Evolutionary conservation across 2,888 invertebrate genomes (phyloP), one percentile per base, ranked within the genome.

Genomic region (Pachliopta kotzebuea): DNA sequence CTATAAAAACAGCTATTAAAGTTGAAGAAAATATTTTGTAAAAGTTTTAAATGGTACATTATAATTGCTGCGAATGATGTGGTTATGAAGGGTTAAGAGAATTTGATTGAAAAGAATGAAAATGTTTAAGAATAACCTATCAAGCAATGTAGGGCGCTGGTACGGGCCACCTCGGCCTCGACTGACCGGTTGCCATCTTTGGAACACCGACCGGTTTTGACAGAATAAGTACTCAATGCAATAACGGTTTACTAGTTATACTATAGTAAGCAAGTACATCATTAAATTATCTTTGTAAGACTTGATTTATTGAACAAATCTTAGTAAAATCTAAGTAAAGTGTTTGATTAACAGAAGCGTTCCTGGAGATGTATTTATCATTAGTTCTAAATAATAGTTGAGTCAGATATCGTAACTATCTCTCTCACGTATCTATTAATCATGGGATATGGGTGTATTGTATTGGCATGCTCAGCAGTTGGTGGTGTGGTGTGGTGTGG

Each of bases 131-230:
- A 17, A 56, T 61, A n/a, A 29, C 26, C n/a, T 65, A 49, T 45
- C 53, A 60, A 61, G 60, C 56, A 79, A 76, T 80, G 85, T 89
- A 86, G 89, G 86, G 80, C 76, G 77, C 67, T 71, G 71, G 70
- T 69, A 74, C 77, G 73, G 75, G 71, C 81, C n/a, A 75, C 72
- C 81, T 84, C 85, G 88, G 84, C 88, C 90, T 85, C 85, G 84
- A 84, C 77, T 76, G 81, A 84, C 83, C 86, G 84, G 88, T 84
- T 86, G 74, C 89, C 90, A 84, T 90, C 85, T 89, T 88, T 84
- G 90, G 89, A 83, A 61, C 70, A 74, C 75, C 78, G 81, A 90
- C 90, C 89, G 90, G 90, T 90, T 90, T 81, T 68, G 74, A 75
- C 74, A 78, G 79, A 81, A 79, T 79, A 79, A 75, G 68, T 74